These are phyloP conservation scores for Archegozetes longisetosus DNA, from an alignment of 1,140 invertebrate species.

Conservation along the genomic window DNA sequence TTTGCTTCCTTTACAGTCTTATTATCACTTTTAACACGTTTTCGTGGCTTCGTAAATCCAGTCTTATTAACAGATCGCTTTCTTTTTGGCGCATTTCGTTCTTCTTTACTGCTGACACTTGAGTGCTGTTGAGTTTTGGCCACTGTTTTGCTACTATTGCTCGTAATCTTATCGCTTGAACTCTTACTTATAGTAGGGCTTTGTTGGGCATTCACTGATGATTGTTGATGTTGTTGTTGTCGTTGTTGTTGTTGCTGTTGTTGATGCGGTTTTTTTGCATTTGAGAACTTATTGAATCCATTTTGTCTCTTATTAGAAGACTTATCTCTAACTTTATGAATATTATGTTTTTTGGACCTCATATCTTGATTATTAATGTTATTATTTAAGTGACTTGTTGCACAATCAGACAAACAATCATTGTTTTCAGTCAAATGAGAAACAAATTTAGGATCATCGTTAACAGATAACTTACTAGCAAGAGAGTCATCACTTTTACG, in stretches of 20 bases:
- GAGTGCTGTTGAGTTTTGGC: not conserved
- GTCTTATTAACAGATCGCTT: slow-evolving; percentile 22
- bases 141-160: not conserved
- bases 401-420: not conserved
- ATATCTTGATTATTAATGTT: too few species aligned
- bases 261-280: not conserved
- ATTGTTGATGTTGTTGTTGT: too few species aligned
- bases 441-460: not conserved
- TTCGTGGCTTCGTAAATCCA: slow-evolving; percentile 21
- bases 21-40: slow-evolving; percentile 15
- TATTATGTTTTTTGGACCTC: not conserved
- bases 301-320: not conserved
- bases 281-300: not conserved
- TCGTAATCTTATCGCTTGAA: not conserved
- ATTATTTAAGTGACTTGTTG: too few species aligned
- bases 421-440: not conserved
- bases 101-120: not conserved
- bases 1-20: too few species aligned
- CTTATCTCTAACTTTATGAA: not conserved
- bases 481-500: not conserved
- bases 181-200: not conserved
- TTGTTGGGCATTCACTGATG: not conserved
- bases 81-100: slow-evolving; percentile 23
- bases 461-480: not conserved
- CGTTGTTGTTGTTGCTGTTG: too few species aligned